Base-by-base conservation (phyloP, 2,797 vertebrate genomes). In the Natrix natrix region DNA sequence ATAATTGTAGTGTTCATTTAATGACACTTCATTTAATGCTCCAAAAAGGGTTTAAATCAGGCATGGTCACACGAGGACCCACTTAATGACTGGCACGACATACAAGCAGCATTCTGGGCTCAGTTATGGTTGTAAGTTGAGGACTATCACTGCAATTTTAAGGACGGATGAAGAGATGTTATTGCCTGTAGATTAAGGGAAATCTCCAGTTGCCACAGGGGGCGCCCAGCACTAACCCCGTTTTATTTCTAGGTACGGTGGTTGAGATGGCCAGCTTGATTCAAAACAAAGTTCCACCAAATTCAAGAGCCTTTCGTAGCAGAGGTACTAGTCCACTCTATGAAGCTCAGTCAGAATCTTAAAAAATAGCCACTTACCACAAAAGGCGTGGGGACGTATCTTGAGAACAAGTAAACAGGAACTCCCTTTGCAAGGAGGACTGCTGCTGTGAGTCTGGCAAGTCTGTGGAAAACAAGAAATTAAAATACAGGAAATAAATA, bases 351-450 rank as follows among this genome's bases (percentile, higher is more conserved):
- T 16, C 4, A 4, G 1, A 0, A 43, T 32, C n/a, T 66, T 2
- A 11, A 3, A 0, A 87, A 93, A 0, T 5, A 94, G 11, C 97
- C 37, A 52, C 99, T 99, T 97, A 99, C 99, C 98, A 99, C 99
- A 66, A 99, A 99, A 0, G 99, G 99, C 0, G 99, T 99, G 2
- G 99, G 99, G 93, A 99, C 98, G 1, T 98, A 99, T 0, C 97
- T 97, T 93, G 99, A 99, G 95, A 99, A 99, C n/a, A 99, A 98
- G 95, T 98, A 98, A 8, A 99, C 99, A 0, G 97, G 98, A 0
- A 99, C 96, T 28, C 98, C 98, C 96, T 98, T 98, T 90, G 98
- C 98, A 93, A 99, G 98, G 93, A 99, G 97, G 86, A 99, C 99
- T 0, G 99, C 98, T 2, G 99, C 98, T 3, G 99, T 98, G 94